Conservation (phyloP, 2,113 vertebrate genomes). For the Rattus norvegicus region GRCr8 NC_086023.1:88820001-88820500, state of each 20-base stretch:
- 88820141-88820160: constrained; percentile 59
- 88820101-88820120: neutral
- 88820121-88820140: constrained; percentile 73
- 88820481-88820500: accelerated
- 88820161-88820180: constrained; percentile 61
- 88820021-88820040: constrained; percentile 78
- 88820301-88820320: constrained; percentile 13
- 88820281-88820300: constrained; percentile 51
- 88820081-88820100: constrained; percentile 47
- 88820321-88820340: neutral
- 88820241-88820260: constrained; percentile 68
- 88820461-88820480: neutral
- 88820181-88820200: constrained; percentile 59
- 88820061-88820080: constrained; percentile 69
- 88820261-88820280: constrained; percentile 44
- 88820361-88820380: neutral
- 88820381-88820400: neutral
- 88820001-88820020: constrained; percentile 71
- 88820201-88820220: constrained; percentile 60
- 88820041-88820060: constrained; percentile 77
- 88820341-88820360: neutral
- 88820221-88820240: constrained; percentile 67
- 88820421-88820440: neutral
- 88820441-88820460: accelerated
- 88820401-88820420: neutral